Percentiles rank a stretch among this genome's conserved stretches.
Evolutionary conservation across 2,888 invertebrate species (phyloP).

Genomic region (Hypolimnas misippus): DNA sequence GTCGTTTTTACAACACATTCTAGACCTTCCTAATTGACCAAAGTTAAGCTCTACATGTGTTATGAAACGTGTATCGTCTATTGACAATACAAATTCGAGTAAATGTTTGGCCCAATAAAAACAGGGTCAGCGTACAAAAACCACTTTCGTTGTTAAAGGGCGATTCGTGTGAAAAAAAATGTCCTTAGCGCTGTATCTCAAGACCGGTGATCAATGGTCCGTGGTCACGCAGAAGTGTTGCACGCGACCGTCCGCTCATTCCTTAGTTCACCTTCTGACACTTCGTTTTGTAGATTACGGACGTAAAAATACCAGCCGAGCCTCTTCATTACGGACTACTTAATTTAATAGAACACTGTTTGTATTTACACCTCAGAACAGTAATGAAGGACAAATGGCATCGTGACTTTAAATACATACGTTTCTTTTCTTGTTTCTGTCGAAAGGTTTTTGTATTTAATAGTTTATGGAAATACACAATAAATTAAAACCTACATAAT

Average conservation of each 20-base stretch:
- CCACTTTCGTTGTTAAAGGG: conserved; percentile 43
- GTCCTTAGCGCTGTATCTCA: conserved; percentile 71
- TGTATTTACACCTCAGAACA: conserved; percentile 34
- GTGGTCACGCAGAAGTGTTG: conserved; percentile 65
- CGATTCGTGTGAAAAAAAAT: conserved; percentile 66
- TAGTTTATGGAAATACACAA: too few species aligned
- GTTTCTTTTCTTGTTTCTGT: too few species aligned
- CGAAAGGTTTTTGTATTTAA: too few species aligned
- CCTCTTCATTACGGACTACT: conserved; percentile 63
- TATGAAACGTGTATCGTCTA: too few species aligned
- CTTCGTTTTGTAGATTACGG: conserved; percentile 62
- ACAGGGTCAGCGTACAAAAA: conserved; percentile 33
- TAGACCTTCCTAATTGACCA: too few species aligned
- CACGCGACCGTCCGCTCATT: conserved; percentile 64
- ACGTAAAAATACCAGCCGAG: conserved; percentile 67
- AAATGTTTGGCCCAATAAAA: conserved; percentile 4
- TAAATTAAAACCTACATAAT: neutral
- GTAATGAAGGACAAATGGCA: neutral
- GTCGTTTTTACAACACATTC: too few species aligned
- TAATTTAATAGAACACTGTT: conserved; percentile 56
- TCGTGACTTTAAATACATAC: neutral
- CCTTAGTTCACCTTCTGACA: conserved; percentile 61
- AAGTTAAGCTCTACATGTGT: too few species aligned
- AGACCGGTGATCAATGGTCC: conserved; percentile 70
- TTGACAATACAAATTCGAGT: too few species aligned